These are phyloP conservation scores for Chelon auratus DNA, from an alignment of 2,797 vertebrate genomes.

Conservation along the genomic window DNA sequence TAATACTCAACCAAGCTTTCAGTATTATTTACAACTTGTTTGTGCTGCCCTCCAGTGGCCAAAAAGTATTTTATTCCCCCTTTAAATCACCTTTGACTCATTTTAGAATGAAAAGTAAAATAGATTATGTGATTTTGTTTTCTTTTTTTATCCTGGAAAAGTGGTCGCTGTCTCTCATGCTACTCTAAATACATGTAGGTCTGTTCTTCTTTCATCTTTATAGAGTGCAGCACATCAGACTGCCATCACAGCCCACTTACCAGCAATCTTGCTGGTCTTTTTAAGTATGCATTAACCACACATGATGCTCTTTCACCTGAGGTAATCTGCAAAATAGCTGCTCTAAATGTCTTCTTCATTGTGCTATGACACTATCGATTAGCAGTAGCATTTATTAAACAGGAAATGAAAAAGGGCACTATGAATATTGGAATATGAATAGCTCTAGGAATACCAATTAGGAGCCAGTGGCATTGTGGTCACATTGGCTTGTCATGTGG, in stretches of 20 bases:
- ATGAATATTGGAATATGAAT: constrained; percentile 70
- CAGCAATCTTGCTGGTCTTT: constrained; percentile 54
- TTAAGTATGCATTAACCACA: constrained; percentile 59
- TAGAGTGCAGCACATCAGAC: constrained; percentile 59
- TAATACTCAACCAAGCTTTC: too few relatives aligned
- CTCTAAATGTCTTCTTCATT: constrained; percentile 65
- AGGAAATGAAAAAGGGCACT: constrained; percentile 65
- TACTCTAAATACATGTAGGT: neutral
- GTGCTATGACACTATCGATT: constrained; percentile 73
- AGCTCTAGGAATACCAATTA: constrained; percentile 73
- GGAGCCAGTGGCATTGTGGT: constrained; percentile 49
- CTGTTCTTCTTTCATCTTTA: constrained; percentile 36
- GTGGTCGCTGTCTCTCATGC: neutral
- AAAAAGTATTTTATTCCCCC: too few relatives aligned
- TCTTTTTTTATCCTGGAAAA: neutral
- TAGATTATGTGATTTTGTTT: neutral
- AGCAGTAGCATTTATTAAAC: constrained; percentile 73
- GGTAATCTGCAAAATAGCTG: constrained; percentile 62
- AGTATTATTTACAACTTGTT: constrained; percentile 4
- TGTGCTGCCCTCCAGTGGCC: too few relatives aligned
- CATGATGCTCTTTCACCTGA: constrained; percentile 68
- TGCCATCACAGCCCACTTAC: constrained; percentile 63
- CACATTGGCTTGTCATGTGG: constrained; percentile 71
- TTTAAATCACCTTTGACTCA: too few relatives aligned
- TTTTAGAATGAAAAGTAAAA: neutral